These are phyloP conservation scores for Dendrolimus punctatus DNA, from an alignment of 1,140 invertebrate genomes.

Conservation along the genomic window DNA sequence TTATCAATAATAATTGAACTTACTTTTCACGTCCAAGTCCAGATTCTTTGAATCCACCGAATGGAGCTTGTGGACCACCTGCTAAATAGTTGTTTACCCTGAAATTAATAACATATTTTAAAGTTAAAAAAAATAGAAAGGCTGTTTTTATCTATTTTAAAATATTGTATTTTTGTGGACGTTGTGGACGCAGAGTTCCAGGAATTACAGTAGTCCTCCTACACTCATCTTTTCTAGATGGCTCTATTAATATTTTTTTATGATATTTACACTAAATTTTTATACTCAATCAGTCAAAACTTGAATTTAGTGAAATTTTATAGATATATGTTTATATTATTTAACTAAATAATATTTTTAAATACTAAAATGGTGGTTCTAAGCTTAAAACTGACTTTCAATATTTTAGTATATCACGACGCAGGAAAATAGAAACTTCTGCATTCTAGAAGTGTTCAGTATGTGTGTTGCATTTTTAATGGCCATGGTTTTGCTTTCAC, in stretches of 20 bases:
- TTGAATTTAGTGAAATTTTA: too few relatives aligned
- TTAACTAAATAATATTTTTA: too few relatives aligned
- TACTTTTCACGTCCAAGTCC: constrained; percentile 13
- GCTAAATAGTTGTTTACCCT: constrained; percentile 83
- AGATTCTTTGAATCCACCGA: constrained; percentile 76
- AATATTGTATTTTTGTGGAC: not conserved
- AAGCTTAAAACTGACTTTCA: too few relatives aligned
- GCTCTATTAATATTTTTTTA: too few relatives aligned
- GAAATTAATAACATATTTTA: constrained; percentile 19
- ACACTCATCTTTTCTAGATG: too few relatives aligned
- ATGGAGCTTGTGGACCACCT: constrained; percentile 75
- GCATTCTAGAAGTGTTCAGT: too few relatives aligned
- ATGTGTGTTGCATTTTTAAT: not conserved
- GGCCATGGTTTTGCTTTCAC: not conserved
- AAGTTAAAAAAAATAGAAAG: not conserved
- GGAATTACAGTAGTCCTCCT: not conserved
- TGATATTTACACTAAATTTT: too few relatives aligned
- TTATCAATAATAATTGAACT: not conserved
- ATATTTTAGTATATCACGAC: too few relatives aligned
- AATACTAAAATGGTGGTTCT: too few relatives aligned
- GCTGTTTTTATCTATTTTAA: not conserved
- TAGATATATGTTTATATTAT: too few relatives aligned
- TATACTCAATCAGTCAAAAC: too few relatives aligned
- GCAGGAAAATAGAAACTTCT: too few relatives aligned
- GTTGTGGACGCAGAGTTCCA: not conserved